Conservation (phyloP, 2,797 vertebrate species). For the Enteromius thamalakanensis region DNA sequence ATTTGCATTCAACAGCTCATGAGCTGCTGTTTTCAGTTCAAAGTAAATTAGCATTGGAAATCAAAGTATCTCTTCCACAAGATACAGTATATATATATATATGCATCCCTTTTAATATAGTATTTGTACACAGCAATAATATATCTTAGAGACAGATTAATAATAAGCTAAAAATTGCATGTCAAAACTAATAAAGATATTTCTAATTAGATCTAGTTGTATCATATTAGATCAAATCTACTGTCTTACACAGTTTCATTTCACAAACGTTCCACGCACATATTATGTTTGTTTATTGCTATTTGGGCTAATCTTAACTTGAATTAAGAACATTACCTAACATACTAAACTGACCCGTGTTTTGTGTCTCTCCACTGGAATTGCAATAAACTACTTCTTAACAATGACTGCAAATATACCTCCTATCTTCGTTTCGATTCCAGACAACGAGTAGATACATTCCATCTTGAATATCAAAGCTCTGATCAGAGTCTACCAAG, state of each 20-base stretch:
- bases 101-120: too few relatives aligned
- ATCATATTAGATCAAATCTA: background rate
- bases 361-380: background rate
- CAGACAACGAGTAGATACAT: background rate
- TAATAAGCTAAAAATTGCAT: too few relatives aligned
- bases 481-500: slow-evolving; percentile 5
- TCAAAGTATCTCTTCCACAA: background rate
- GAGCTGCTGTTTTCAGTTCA: background rate
- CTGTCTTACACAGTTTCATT: background rate
- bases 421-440: background rate
- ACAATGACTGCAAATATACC: background rate
- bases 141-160: background rate
- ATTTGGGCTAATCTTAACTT: background rate
- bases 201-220: background rate
- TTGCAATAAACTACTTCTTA: background rate
- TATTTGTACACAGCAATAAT: background rate
- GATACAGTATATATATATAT: too few relatives aligned
- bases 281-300: background rate
- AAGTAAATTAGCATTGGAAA: background rate
- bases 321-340: background rate
- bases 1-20: background rate
- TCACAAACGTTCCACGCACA: background rate
- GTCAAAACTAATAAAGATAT: background rate
- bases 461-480: slow-evolving; percentile 38
- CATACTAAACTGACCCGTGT: background rate